A percentile compares a stretch with the other conserved stretches of the same genome.
phyloP scores from a whole-genome alignment of 37 sponge, comb jelly and placozoan genomes.

The Beroe ovata region DNA sequence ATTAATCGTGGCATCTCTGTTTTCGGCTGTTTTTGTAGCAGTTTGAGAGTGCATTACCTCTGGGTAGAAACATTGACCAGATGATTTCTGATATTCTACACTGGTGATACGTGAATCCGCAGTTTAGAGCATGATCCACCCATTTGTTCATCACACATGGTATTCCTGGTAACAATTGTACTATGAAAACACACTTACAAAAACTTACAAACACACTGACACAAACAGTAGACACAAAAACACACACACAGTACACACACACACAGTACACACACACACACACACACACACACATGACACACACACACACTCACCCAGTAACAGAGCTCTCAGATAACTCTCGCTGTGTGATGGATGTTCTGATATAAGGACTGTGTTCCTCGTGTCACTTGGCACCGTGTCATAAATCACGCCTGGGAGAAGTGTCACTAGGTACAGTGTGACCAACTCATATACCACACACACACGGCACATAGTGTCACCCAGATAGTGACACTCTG shows the following conservation, averaged over 20 bases:
- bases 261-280: no score
- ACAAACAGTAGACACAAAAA: no score
- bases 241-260: no score
- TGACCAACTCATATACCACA: no score
- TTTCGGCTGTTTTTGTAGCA: no score
- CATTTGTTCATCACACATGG: not conserved
- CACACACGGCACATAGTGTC: no score
- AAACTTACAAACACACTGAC: no score
- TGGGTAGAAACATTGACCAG: not conserved
- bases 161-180: no score
- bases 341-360: not conserved
- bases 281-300: not conserved
- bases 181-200: no score
- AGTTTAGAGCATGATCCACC: not conserved
- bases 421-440: not conserved
- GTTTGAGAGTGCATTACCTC: no score
- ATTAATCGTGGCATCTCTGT: no score
- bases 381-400: not conserved
- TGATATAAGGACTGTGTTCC: constrained; percentile 9
- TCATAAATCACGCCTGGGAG: constrained; percentile 28
- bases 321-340: constrained; percentile 15
- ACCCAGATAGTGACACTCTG: no score
- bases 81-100: not conserved
- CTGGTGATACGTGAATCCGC: not conserved
- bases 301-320: not conserved